A percentile compares a stretch with the other conserved stretches of the same genome.
These are phyloP conservation scores for Philotrypesis tridentata DNA, from an alignment of 1,140 invertebrate species.

Conservation along the genomic window DNA sequence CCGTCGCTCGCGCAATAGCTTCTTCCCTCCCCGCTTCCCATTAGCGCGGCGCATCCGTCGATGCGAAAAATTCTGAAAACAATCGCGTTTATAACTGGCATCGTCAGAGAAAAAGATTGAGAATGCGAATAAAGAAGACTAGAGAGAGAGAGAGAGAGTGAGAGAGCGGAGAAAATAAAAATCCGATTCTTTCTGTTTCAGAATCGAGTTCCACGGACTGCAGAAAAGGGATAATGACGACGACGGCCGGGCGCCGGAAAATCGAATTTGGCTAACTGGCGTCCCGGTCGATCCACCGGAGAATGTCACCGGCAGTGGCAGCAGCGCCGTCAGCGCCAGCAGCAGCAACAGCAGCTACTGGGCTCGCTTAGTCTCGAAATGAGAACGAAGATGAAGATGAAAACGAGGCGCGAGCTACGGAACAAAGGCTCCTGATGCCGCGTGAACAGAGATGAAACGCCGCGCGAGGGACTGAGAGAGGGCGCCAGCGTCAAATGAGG, in stretches of 20 bases:
- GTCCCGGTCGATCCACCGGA: not conserved
- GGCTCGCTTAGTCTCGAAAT: not conserved
- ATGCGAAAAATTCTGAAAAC: not conserved
- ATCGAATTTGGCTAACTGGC: not conserved
- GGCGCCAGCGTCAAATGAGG: not conserved
- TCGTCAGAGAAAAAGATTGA: not conserved
- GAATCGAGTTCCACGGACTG: not conserved
- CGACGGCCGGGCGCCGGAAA: not conserved
- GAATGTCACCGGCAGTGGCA: not conserved
- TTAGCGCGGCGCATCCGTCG: not conserved
- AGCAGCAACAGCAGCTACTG: not conserved
- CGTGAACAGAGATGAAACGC: slow-evolving; percentile 11
- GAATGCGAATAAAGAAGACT: too few species aligned
- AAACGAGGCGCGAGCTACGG: slow-evolving; percentile 24
- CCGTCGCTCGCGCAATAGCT: not conserved
- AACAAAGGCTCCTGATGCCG: slow-evolving; percentile 27
- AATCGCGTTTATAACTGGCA: not conserved
- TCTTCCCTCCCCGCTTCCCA: not conserved
- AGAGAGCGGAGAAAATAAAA: not conserved
- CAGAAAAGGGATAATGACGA: not conserved
- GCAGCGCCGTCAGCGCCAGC: not conserved
- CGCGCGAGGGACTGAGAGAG: not conserved
- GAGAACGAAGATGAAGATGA: slow-evolving; percentile 30
- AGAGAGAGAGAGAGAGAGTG: not conserved
- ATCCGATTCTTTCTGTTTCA: slow-evolving; percentile 12